A percentile compares a stretch with the other conserved stretches of the same genome.
phyloP scores from a whole-genome alignment of 2,113 vertebrate genomes.

The Pseudolaguvia tuberculata region DNA sequence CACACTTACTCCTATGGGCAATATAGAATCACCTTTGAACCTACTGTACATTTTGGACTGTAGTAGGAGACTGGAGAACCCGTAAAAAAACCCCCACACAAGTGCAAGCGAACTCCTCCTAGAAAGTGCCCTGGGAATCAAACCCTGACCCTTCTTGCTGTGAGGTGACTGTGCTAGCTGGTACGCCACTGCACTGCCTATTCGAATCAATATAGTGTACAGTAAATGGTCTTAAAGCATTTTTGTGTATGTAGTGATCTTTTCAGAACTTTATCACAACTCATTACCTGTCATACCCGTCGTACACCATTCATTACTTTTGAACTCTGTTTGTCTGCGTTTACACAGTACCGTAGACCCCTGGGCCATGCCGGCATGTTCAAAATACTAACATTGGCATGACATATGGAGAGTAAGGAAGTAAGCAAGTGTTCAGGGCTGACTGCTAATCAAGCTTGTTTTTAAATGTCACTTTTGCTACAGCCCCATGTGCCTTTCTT shows the following conservation, averaged over 20 bases:
- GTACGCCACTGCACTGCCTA: no score
- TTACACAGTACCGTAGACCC: neutral
- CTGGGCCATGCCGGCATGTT: neutral
- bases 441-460: constrained; percentile 4
- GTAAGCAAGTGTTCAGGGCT: neutral
- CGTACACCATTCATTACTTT: neutral
- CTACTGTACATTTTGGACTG: no score
- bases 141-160: no score
- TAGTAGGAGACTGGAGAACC: no score
- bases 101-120: no score
- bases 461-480: neutral
- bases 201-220: no score
- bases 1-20: no score
- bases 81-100: no score
- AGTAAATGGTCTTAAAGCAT: no score
- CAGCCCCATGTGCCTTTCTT: neutral
- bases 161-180: no score
- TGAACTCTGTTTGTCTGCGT: neutral
- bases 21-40: no score
- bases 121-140: no score
- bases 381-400: neutral
- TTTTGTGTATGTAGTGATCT: neutral
- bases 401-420: constrained; percentile 4
- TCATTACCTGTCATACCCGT: neutral
- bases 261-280: neutral